Percentiles rank a stretch among this genome's conserved stretches.
Evolutionary conservation across 2,888 invertebrate genomes (phyloP).

Genomic region (Agrotis segetum): DNA sequence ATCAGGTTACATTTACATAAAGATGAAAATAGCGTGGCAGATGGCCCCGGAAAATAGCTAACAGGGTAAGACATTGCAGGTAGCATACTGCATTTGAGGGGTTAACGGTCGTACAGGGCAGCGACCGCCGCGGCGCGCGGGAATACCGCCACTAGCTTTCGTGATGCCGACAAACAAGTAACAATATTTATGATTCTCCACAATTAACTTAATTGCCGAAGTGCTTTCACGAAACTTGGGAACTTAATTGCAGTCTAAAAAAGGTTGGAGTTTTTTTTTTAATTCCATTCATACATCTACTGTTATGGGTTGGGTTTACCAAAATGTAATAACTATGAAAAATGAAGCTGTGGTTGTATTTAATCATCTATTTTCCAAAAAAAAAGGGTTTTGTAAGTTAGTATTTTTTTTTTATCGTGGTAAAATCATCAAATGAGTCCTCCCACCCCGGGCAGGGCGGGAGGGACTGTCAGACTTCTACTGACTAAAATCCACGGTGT

Average conservation of each 20-base stretch:
- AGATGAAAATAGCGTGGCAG: slow-evolving; percentile 43
- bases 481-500: too few relatives aligned
- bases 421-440: too few relatives aligned
- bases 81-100: slow-evolving; percentile 57
- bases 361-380: too few relatives aligned
- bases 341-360: too few relatives aligned
- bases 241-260: slow-evolving; percentile 5
- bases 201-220: slow-evolving; percentile 41
- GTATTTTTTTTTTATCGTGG: too few relatives aligned
- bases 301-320: not conserved
- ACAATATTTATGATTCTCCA: slow-evolving; percentile 28
- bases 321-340: too few relatives aligned
- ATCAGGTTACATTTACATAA: slow-evolving; percentile 10
- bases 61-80: slow-evolving; percentile 54
- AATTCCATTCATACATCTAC: slow-evolving; percentile 3
- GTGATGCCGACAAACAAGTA: slow-evolving; percentile 31
- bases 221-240: slow-evolving; percentile 11
- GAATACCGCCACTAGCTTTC: slow-evolving; percentile 34
- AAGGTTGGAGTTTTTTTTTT: not conserved
- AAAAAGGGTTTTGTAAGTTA: too few relatives aligned
- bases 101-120: slow-evolving; percentile 60
- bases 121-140: slow-evolving; percentile 38
- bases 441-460: too few relatives aligned
- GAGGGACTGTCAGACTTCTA: too few relatives aligned
- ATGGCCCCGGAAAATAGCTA: slow-evolving; percentile 34